Conservation (phyloP, 2,888 invertebrate species). For the Acanthosepion esculentum region DNA sequence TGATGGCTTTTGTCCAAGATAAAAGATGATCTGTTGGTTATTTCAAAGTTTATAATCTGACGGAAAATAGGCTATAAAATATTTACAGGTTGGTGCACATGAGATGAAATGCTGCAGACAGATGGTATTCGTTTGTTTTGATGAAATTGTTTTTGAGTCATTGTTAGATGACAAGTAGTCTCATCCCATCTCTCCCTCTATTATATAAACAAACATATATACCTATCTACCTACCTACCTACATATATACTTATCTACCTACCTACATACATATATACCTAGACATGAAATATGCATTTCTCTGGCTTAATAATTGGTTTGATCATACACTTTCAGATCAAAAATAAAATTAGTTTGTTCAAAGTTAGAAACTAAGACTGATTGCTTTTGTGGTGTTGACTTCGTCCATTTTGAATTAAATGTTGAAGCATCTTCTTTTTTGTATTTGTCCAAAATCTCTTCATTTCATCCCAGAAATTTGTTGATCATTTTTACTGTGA, state of each 20-base stretch:
- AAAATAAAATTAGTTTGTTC: too few relatives aligned
- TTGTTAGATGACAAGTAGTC: neutral
- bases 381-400: too few relatives aligned
- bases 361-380: too few relatives aligned
- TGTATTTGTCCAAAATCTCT: too few relatives aligned
- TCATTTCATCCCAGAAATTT: too few relatives aligned
- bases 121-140: neutral
- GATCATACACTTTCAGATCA: too few relatives aligned
- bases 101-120: neutral
- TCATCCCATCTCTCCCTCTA: neutral
- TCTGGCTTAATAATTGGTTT: neutral
- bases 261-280: neutral
- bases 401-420: too few relatives aligned
- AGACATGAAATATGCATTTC: neutral
- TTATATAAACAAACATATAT: neutral
- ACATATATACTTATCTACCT: neutral
- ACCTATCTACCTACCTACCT: neutral
- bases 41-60: conserved; percentile 33
- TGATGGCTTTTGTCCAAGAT: neutral
- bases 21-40: neutral
- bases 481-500: too few relatives aligned
- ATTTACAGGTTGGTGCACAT: neutral
- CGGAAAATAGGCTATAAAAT: neutral
- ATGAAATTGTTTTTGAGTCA: neutral
- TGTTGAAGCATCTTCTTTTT: too few relatives aligned